These are phyloP conservation scores for Lagodon rhomboides DNA, from an alignment of 2,797 vertebrate genomes.

Conservation along the genomic window DNA sequence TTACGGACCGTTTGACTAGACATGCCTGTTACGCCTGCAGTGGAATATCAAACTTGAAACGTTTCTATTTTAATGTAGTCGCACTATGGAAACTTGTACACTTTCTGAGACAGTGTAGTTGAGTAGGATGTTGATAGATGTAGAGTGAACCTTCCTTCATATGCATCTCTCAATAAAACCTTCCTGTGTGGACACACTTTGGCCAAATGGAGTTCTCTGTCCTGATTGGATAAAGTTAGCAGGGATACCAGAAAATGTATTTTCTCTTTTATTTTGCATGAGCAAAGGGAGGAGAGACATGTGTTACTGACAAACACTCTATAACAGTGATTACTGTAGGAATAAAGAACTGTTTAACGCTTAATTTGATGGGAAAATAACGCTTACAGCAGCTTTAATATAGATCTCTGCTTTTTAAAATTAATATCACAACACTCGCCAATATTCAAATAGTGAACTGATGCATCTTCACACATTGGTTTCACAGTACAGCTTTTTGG, in stretches of 20 bases:
- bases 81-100: not conserved
- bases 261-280: too few relatives aligned
- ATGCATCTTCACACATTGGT: not conserved
- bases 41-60: not conserved
- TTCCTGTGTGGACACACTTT: not conserved
- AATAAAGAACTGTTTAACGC: too few relatives aligned
- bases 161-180: not conserved
- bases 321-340: too few relatives aligned
- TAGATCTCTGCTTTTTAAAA: not conserved
- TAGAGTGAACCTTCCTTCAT: not conserved
- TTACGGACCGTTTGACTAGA: not conserved
- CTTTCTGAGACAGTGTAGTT: not conserved
- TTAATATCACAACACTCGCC: not conserved
- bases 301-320: too few relatives aligned
- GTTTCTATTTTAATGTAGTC: not conserved
- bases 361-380: too few relatives aligned
- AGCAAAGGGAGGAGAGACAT: too few relatives aligned
- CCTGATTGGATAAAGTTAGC: too few relatives aligned
- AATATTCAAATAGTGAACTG: conserved; percentile 1
- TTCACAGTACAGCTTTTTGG: conserved; percentile 18
- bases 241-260: too few relatives aligned
- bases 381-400: too few relatives aligned
- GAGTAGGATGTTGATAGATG: not conserved
- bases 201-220: too few relatives aligned
- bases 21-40: not conserved